Evolutionary conservation across 2,888 invertebrate species (phyloP).

Genomic region (Phorcus lineatus): DNA sequence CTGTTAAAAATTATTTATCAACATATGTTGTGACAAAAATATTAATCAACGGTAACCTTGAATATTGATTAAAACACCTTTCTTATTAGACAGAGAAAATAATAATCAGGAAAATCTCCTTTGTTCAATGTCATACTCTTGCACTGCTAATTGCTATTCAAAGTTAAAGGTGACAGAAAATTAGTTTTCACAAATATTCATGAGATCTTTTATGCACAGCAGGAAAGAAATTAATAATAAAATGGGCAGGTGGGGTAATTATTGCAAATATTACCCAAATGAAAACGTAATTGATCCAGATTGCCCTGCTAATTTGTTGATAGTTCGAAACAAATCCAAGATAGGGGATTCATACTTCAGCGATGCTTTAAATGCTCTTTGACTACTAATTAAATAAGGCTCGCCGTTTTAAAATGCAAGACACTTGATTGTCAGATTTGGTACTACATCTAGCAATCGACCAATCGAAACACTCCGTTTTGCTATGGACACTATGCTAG

Average conservation of each 20-base stretch:
- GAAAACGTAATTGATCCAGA: not conserved
- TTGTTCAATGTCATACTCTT: too few species aligned
- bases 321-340: slow-evolving; percentile 2
- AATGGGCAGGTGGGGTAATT: slow-evolving; percentile 16
- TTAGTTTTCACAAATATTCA: not conserved
- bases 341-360: not conserved
- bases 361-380: too few species aligned
- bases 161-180: not conserved
- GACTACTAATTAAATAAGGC: too few species aligned
- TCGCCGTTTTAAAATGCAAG: too few species aligned
- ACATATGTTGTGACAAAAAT: too few species aligned
- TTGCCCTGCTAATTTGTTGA: slow-evolving; percentile 10
- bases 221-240: not conserved
- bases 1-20: too few species aligned
- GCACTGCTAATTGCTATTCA: too few species aligned
- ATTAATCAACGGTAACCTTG: too few species aligned
- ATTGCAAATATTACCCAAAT: slow-evolving; percentile 9
- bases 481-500: not conserved
- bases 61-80: too few species aligned
- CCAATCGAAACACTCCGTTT: slow-evolving; percentile 7
- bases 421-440: too few species aligned
- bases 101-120: too few species aligned
- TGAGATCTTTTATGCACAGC: not conserved
- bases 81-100: too few species aligned
- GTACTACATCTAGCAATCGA: not conserved